phyloP scores from a whole-genome alignment of 2,113 vertebrate species.

The Promerops cafer region DNA sequence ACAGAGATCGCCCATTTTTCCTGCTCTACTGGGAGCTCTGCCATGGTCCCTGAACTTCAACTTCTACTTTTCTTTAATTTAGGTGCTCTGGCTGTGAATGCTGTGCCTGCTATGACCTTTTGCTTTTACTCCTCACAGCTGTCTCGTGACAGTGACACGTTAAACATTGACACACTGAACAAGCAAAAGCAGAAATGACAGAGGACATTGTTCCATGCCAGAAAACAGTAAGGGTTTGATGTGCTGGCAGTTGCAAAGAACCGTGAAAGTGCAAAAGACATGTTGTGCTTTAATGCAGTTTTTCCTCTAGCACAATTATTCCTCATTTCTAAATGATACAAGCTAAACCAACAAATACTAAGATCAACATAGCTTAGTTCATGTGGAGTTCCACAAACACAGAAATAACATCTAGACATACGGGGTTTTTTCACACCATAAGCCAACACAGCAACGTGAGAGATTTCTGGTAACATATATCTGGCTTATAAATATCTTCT shows the following conservation, averaged over 20 bases:
- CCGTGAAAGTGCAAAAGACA: background rate
- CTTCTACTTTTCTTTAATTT: background rate
- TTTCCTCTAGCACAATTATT: background rate
- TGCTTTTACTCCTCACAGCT: background rate
- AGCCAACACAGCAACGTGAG: background rate
- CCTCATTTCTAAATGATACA: background rate
- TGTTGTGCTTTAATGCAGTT: background rate
- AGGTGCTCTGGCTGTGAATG: background rate
- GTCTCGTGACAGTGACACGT: background rate
- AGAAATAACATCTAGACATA: background rate
- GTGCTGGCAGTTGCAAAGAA: background rate
- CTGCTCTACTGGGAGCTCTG: background rate
- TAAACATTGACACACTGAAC: background rate
- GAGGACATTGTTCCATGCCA: accelerated
- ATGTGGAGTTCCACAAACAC: background rate
- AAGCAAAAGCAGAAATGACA: background rate
- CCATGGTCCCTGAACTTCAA: background rate
- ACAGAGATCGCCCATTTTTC: background rate
- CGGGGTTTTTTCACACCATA: background rate
- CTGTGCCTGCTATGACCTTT: background rate
- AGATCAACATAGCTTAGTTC: background rate
- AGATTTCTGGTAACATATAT: background rate
- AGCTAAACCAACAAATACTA: background rate
- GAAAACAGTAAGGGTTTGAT: background rate
- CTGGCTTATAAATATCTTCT: background rate